A percentile compares a stretch with the other conserved stretches of the same genome.
These are phyloP conservation scores for Cygnus buccinator DNA, from an alignment of 2,113 vertebrate species.

Conservation along the genomic window DNA sequence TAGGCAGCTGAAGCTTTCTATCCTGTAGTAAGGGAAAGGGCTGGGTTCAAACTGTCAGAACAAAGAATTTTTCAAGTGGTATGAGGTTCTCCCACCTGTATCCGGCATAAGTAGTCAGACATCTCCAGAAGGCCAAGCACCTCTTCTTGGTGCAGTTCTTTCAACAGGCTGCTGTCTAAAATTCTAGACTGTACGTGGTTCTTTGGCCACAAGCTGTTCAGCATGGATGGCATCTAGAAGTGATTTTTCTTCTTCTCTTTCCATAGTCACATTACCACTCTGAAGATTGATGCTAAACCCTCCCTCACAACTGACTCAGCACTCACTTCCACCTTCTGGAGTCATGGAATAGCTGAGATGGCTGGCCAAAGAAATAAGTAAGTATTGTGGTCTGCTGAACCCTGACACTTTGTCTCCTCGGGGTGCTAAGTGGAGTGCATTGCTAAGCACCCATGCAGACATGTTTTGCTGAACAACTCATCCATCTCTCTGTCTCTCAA, in stretches of 20 bases:
- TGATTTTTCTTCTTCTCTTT: constrained; percentile 16
- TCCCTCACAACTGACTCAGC: constrained; percentile 78
- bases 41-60: not conserved
- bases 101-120: not conserved
- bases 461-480: not conserved
- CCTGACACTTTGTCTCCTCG: not conserved
- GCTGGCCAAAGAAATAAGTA: constrained; percentile 96
- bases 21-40: not conserved
- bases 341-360: constrained; percentile 92
- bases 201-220: not conserved
- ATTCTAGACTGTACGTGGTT: not conserved
- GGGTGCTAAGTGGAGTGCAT: not conserved
- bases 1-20: not conserved
- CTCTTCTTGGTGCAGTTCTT: not conserved
- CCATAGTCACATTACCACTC: constrained; percentile 89
- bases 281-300: constrained; percentile 95
- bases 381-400: constrained; percentile 64
- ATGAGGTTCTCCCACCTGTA: not conserved
- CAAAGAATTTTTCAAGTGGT: not conserved
- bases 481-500: not conserved
- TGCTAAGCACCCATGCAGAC: not conserved
- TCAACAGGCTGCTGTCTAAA: not conserved
- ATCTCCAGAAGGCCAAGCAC: not conserved
- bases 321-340: constrained; percentile 84
- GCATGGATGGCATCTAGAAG: not conserved